phyloP scores from a whole-genome alignment of 2,888 invertebrate genomes.

The Arrhopalites spinosus region DNA sequence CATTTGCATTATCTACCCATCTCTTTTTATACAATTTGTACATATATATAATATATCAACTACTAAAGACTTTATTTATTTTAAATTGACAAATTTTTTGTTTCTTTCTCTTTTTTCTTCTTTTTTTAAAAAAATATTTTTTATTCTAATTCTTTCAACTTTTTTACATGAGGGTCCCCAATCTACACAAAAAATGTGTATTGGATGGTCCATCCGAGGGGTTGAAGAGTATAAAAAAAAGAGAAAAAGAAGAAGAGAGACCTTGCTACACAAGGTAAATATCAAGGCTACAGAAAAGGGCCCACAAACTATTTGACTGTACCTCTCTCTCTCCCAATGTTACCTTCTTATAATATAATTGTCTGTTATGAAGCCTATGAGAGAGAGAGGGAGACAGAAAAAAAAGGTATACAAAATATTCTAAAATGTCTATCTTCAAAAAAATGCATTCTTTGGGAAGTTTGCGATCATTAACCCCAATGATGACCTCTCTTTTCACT shows the following conservation, averaged over 20 bases:
- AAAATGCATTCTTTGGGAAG: slow-evolving; percentile 17
- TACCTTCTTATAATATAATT: background rate
- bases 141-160: background rate
- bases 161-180: no score
- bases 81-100: no score
- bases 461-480: slow-evolving; percentile 23
- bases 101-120: no score
- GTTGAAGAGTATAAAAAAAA: background rate
- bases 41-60: background rate
- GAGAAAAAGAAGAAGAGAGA: background rate
- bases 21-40: background rate
- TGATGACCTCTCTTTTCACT: slow-evolving; percentile 31
- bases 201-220: background rate
- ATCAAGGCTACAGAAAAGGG: background rate
- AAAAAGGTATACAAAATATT: slow-evolving; percentile 5
- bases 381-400: background rate
- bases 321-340: background rate
- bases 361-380: background rate
- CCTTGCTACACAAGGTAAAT: background rate
- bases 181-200: no score
- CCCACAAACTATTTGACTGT: no score
- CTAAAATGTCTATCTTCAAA: background rate
- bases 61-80: background rate
- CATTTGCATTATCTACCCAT: background rate
- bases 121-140: no score